Base-by-base conservation (phyloP, 2,113 vertebrate species). In the Gila orcuttii region DNA sequence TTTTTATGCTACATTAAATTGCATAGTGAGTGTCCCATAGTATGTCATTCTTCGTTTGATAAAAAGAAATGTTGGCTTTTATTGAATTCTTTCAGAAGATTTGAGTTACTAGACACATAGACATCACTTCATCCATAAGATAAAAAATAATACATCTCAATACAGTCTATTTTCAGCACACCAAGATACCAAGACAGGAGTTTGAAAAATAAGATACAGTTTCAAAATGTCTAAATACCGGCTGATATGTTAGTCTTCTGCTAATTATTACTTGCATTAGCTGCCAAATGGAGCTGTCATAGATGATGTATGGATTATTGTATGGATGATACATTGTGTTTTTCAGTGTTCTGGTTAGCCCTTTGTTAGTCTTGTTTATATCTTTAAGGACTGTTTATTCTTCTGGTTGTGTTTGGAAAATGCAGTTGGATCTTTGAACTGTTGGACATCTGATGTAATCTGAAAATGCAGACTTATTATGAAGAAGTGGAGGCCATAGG, bases 361-460 rank as follows among this genome's bases (percentile, higher is more conserved):
- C 25, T 2, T 77, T 19, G 15, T 77, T 57, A 28, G 23, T 28
- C 23, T 50, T 75, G 5, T 75, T 47, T 42, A 6, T 59, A 21
- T 79, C 8, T 47, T 42, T 12, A 19, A 33, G 12, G 3, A 31
- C 74, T 31, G 52, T 13, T 62, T 79, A 79, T 45, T 23, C 7
- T 9, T 60, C 23, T 42, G 55, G 28, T 19, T 15, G 12, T 62
- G 21, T 79, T 79, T 25, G 21, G 78, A 79, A 60, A 79, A 45
- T 62, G 33, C 23, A 25, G 12, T 13, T 64, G 13, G 3, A 45
- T 62, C 33, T 62, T 28, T 42, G 36, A 62, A 69, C 39, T 8
- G 52, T 82, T 55, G 47, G 85, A 71, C 50, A 80, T 76, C 83
- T 47, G 42, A 79, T 74, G 21, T 47, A 80, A 87, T 59, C 71